phyloP scores from a whole-genome alignment of 2,888 invertebrate genomes.

The Drosophila pseudotakahashii region DNA sequence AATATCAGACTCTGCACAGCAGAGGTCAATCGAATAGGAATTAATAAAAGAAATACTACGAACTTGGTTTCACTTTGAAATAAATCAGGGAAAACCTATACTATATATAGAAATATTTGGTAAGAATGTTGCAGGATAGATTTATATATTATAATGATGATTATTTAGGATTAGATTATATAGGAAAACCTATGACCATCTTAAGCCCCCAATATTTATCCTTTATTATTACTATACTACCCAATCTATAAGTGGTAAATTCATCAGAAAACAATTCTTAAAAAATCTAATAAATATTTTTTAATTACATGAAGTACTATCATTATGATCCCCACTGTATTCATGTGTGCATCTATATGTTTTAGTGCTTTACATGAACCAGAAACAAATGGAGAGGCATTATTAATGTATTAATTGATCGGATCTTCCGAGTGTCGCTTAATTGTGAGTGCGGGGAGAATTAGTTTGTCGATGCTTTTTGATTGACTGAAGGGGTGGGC shows the following conservation, averaged over 20 bases:
- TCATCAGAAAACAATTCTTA: too few relatives aligned
- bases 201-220: not conserved
- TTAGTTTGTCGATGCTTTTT: slow-evolving; percentile 40
- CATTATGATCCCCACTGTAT: not conserved
- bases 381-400: slow-evolving; percentile 11
- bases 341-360: not conserved
- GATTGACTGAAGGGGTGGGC: slow-evolving; percentile 54
- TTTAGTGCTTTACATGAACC: slow-evolving; percentile 28
- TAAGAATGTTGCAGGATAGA: too few relatives aligned
- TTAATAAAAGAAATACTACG: too few relatives aligned
- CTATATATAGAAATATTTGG: too few relatives aligned
- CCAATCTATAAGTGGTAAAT: too few relatives aligned
- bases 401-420: slow-evolving; percentile 43
- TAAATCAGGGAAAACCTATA: too few relatives aligned
- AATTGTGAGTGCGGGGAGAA: slow-evolving; percentile 43
- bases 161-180: too few relatives aligned
- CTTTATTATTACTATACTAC: not conserved
- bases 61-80: too few relatives aligned
- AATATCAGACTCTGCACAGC: slow-evolving; percentile 9
- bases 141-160: too few relatives aligned
- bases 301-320: not conserved
- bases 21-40: not conserved
- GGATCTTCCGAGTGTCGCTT: slow-evolving; percentile 37
- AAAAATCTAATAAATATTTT: too few relatives aligned
- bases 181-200: not conserved